A percentile compares a stretch with the other conserved stretches of the same genome.
Evolutionary conservation across 92 coral and sea anemone species (phyloP).

Genomic region (Epizoanthus ramosus): DNA sequence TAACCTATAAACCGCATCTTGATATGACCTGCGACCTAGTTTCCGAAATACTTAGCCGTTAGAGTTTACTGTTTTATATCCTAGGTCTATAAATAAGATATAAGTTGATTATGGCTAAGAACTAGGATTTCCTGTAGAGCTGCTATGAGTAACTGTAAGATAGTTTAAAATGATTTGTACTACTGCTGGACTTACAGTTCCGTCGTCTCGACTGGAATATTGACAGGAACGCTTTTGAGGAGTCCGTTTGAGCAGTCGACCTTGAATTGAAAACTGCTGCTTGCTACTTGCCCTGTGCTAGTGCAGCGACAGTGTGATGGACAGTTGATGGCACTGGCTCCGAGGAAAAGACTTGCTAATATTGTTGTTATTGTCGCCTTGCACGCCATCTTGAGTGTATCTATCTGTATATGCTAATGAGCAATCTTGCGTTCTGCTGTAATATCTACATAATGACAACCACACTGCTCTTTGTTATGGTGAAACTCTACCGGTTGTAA

Average conservation of each 20-base stretch:
- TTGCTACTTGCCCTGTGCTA: neutral
- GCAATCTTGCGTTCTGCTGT: neutral
- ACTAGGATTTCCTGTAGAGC: neutral
- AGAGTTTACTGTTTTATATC: slow-evolving; percentile 5
- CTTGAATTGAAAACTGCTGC: slow-evolving; percentile 14
- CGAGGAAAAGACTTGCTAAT: neutral
- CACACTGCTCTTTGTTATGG: slow-evolving; percentile 19
- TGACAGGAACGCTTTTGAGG: slow-evolving; percentile 7
- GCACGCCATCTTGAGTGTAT: slow-evolving; percentile 40
- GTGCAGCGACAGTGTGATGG: slow-evolving; percentile 28
- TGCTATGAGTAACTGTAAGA: neutral
- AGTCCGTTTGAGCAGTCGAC: slow-evolving; percentile 44
- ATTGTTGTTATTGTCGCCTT: neutral
- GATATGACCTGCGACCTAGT: slow-evolving; percentile 6
- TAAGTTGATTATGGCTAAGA: neutral
- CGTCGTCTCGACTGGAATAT: slow-evolving; percentile 24
- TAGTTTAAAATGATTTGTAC: neutral
- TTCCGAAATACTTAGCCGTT: neutral
- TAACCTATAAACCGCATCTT: neutral
- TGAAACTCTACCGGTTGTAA: neutral
- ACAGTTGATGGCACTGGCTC: slow-evolving; percentile 10
- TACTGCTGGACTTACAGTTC: slow-evolving; percentile 14
- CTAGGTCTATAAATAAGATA: neutral
- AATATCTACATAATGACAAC: neutral
- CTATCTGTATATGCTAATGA: slow-evolving; percentile 1